These are phyloP conservation scores for Sula dactylatra DNA, from an alignment of 2,113 vertebrate genomes.

Conservation along the genomic window DNA sequence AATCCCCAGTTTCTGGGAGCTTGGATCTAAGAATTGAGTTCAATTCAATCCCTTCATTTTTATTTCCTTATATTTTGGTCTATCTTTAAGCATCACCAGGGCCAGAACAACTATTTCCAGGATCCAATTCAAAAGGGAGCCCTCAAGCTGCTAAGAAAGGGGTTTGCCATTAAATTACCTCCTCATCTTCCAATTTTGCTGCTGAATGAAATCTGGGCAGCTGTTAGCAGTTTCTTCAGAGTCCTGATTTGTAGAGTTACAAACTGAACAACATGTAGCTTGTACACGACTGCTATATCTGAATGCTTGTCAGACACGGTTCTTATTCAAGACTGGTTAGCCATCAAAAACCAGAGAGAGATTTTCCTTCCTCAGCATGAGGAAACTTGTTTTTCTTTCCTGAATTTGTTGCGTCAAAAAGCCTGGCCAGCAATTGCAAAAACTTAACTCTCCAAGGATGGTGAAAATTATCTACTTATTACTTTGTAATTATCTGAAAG, in stretches of 20 bases:
- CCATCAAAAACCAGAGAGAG: background rate
- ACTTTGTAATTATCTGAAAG: constrained; percentile 59
- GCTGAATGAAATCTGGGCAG: constrained; percentile 14
- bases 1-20: constrained; percentile 12
- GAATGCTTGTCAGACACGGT: background rate
- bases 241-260: constrained; percentile 30
- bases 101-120: constrained; percentile 30
- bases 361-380: background rate
- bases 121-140: constrained; percentile 35
- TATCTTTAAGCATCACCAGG: background rate
- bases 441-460: constrained; percentile 38
- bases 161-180: constrained; percentile 27
- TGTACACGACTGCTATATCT: background rate
- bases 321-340: background rate
- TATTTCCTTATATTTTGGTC: background rate
- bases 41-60: background rate
- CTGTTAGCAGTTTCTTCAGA: constrained; percentile 27
- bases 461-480: constrained; percentile 51
- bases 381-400: constrained; percentile 52
- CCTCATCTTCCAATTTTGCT: constrained; percentile 41
- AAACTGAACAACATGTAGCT: constrained; percentile 16
- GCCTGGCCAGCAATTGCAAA: constrained; percentile 13
- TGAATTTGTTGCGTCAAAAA: constrained; percentile 5
- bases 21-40: background rate
- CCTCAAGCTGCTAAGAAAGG: constrained; percentile 9